phyloP scores from a whole-genome alignment of 2,797 vertebrate genomes.

The Anguilla marmorata region DNA sequence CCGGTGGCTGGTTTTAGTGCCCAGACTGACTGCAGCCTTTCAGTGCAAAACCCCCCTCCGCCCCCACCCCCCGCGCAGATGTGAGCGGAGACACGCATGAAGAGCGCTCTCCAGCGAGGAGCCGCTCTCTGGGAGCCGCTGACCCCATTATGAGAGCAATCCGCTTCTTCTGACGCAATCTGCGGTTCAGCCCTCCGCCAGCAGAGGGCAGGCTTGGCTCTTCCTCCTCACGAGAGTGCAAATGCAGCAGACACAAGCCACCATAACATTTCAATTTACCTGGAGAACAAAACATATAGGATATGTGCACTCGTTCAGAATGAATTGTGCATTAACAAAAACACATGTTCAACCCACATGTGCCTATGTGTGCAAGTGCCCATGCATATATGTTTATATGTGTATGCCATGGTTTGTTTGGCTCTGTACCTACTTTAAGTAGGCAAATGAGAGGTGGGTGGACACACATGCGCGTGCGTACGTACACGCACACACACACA shows the following conservation, averaged over 20 bases:
- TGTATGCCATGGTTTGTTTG: constrained; percentile 64
- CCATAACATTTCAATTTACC: constrained; percentile 19
- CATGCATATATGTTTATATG: constrained; percentile 49
- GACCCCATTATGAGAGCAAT: constrained; percentile 71
- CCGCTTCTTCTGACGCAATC: constrained; percentile 38
- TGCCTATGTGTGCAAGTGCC: constrained; percentile 6
- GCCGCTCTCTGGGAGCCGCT: constrained; percentile 59
- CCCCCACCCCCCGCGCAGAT: constrained; percentile 39
- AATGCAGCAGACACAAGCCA: background rate
- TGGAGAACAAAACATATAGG: background rate
- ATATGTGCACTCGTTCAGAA: background rate
- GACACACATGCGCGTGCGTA: background rate
- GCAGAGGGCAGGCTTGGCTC: constrained; percentile 80
- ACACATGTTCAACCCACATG: background rate
- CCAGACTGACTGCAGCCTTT: constrained; percentile 40
- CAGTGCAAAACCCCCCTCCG: constrained; percentile 27
- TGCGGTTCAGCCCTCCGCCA: constrained; percentile 67
- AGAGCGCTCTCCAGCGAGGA: constrained; percentile 50
- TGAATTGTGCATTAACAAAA: background rate
- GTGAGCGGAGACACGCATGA: constrained; percentile 42
- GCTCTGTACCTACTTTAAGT: constrained; percentile 56
- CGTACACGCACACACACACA: constrained; percentile 17
- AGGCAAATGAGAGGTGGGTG: constrained; percentile 48
- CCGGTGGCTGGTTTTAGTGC: constrained; percentile 46
- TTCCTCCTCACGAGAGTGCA: constrained; percentile 39